These are phyloP conservation scores for Cololabis saira DNA, from an alignment of 2,113 vertebrate species.

Conservation along the genomic window DNA sequence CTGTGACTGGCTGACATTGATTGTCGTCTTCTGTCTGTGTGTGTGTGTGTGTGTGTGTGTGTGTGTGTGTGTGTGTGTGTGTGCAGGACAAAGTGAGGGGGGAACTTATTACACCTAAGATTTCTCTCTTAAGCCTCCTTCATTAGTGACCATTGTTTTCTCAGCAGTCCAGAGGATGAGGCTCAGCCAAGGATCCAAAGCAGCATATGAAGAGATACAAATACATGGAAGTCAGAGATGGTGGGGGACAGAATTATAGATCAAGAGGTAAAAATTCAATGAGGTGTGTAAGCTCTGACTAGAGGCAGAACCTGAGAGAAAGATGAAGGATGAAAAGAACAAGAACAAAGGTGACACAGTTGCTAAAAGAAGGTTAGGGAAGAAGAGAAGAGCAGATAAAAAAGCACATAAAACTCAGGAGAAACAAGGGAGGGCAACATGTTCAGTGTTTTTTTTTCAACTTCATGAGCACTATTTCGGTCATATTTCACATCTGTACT, in stretches of 20 bases:
- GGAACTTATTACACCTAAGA: background rate
- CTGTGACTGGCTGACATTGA: conserved; percentile 72
- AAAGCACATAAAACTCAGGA: background rate
- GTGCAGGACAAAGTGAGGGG: background rate
- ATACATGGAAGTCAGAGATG: background rate
- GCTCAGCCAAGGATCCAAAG: background rate
- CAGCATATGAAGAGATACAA: background rate
- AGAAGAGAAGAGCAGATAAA: conserved; percentile 1
- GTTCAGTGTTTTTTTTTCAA: conserved; percentile 17
- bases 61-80: too few relatives aligned
- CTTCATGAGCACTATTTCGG: conserved; percentile 26
- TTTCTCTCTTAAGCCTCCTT: conserved; percentile 3
- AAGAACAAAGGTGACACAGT: background rate
- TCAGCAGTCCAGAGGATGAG: background rate
- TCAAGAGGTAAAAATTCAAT: conserved; percentile 12
- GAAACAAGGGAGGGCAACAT: background rate
- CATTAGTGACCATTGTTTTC: background rate
- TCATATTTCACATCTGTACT: conserved; percentile 31
- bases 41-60: conserved; percentile 9
- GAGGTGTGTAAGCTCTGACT: conserved; percentile 12
- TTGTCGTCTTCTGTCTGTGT: conserved; percentile 57
- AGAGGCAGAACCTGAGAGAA: background rate
- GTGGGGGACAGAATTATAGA: background rate
- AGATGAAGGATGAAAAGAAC: conserved; percentile 1
- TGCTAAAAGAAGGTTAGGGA: conserved; percentile 6